phyloP scores from a whole-genome alignment of 2,888 invertebrate genomes.

The Xanthia icteritia region DNA sequence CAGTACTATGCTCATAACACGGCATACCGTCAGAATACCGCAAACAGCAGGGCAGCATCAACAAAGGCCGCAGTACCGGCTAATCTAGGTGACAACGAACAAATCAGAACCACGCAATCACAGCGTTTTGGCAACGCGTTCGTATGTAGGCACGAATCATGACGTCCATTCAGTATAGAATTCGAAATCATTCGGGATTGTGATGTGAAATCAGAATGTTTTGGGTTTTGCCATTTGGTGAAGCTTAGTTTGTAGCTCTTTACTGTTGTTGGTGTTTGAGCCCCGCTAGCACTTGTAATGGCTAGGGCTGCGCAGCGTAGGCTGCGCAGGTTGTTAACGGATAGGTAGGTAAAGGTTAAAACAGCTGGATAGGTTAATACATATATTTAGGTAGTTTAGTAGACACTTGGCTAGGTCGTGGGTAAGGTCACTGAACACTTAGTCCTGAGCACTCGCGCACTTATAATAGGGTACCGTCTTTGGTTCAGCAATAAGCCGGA shows the following conservation, averaged over 20 bases:
- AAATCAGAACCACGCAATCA: constrained; percentile 30
- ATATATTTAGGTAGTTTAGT: too few species aligned
- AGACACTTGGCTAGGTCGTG: too few species aligned
- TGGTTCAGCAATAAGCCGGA: too few species aligned
- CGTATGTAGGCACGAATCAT: constrained; percentile 11
- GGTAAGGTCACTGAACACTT: too few species aligned
- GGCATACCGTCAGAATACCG: neutral
- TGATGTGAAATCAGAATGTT: constrained; percentile 20
- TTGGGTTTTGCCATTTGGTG: neutral
- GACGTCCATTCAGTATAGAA: neutral
- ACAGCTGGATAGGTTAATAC: too few species aligned
- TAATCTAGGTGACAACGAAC: constrained; percentile 31
- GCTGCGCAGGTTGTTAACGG: too few species aligned
- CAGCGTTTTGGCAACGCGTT: constrained; percentile 22
- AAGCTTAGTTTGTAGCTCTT: neutral
- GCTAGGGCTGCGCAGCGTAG: too few species aligned
- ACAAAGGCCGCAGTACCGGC: constrained; percentile 24
- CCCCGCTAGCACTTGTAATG: too few species aligned
- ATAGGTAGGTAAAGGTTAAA: too few species aligned
- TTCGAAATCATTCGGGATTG: neutral
- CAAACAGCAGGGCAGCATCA: neutral
- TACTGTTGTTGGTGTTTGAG: neutral
- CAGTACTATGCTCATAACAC: neutral
- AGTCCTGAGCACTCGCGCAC: too few species aligned
- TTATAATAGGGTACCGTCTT: too few species aligned